Evolutionary conservation across 2,113 vertebrate genomes (phyloP), one percentile per base, ranked within the genome.

Genomic region (Hydrochoerus hydrochaeris): DNA sequence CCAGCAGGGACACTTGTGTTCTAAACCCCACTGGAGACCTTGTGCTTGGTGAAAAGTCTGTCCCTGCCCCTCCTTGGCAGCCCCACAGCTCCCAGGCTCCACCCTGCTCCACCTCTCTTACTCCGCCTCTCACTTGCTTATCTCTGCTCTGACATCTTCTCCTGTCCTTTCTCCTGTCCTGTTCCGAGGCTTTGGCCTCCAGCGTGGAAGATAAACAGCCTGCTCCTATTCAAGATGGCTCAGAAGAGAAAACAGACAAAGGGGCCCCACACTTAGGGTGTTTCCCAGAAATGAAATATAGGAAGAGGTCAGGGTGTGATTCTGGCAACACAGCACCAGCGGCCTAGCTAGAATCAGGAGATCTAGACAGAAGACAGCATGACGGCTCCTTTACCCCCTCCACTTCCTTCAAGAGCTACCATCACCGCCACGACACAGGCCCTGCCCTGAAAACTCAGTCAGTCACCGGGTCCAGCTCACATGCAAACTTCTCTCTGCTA

Each of bases 61-160:
- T 52, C 57, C 41, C 67, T 38, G 6, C 71, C 77, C 77, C n/a
- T 26, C 35, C 35, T n/a, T 13, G 20, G 69, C 24, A 67, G 5
- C 46, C 28, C 19, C 26, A 35, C 0, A 13, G 24, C 22, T 30
- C 44, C 38, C 52, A 44, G 5, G 14, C 7, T 78, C 26, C 67
- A 3, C n/a, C 30, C 24, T 6, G 8, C 7, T 67, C 57, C 80
- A n/a, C 28, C 49, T 5, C 28, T 11, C 54, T 81, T 89, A 2
- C 54, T 86, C 90, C 49, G 35, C 46, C 46, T 7, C 77, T 35
- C 41, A 4, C 20, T 90, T 49, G 58, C 41, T 93, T 88, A 88
- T 92, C 94, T 96, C 26, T 71, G 58, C 65, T 5, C 46, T 32
- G n/a, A n/a, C n/a, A n/a, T n/a, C n/a, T n/a, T n/a, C n/a, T n/a